Evolutionary conservation across 2,797 vertebrate genomes (phyloP).

Genomic region (Novumbra hubbsi): DNA sequence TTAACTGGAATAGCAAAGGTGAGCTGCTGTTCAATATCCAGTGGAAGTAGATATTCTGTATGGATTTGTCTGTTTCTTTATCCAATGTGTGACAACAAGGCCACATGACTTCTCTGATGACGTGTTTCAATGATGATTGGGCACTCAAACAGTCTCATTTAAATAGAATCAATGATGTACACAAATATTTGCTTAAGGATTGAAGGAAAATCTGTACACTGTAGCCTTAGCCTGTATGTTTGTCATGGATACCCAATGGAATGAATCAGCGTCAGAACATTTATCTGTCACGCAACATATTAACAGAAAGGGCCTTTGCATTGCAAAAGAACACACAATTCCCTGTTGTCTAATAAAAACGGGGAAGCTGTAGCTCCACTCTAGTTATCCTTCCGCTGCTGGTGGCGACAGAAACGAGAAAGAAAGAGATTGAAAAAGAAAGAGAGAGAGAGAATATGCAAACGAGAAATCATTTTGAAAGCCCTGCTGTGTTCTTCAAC

Average conservation of each 20-base stretch:
- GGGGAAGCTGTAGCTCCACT: slow-evolving; percentile 32
- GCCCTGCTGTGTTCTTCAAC: slow-evolving; percentile 65
- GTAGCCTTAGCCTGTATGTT: neutral
- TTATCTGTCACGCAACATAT: slow-evolving; percentile 14
- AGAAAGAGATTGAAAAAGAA: neutral
- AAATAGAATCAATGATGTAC: neutral
- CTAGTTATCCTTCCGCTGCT: slow-evolving; percentile 26
- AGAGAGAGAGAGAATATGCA: slow-evolving; percentile 54
- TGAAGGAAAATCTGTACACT: neutral
- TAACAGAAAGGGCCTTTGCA: slow-evolving; percentile 6
- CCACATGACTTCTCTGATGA: neutral
- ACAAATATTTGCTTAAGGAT: neutral
- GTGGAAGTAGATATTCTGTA: neutral
- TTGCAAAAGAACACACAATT: slow-evolving; percentile 52
- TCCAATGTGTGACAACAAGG: neutral
- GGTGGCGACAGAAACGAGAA: slow-evolving; percentile 31
- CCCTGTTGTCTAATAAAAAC: slow-evolving; percentile 56
- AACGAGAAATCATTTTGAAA: slow-evolving; percentile 59
- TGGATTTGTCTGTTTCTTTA: neutral
- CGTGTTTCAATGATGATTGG: neutral
- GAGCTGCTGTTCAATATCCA: neutral
- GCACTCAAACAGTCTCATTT: neutral
- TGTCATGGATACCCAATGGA: neutral
- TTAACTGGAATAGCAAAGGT: too few species aligned
- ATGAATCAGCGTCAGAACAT: neutral